Percentiles rank a stretch among this genome's conserved stretches.
Evolutionary conservation across 2,113 vertebrate species (phyloP).

Genomic region (Nibea coibor): DNA sequence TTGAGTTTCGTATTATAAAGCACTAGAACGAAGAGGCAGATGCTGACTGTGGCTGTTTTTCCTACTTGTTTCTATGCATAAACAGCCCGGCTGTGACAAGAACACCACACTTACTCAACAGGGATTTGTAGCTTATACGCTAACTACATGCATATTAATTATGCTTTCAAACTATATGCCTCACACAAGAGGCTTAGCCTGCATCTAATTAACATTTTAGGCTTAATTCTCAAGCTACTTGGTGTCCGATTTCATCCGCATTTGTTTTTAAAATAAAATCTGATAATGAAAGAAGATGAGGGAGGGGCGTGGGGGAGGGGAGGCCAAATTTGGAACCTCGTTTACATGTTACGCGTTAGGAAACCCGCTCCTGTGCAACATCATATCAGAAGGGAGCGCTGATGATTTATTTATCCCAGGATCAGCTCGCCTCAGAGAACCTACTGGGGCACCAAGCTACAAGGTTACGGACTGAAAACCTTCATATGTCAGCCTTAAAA

Average conservation of each 20-base stretch:
- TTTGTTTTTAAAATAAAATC: slow-evolving; percentile 35
- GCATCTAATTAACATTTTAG: slow-evolving; percentile 64
- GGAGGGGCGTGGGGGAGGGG: background rate
- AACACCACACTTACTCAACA: slow-evolving; percentile 54
- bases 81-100: slow-evolving; percentile 56
- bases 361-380: slow-evolving; percentile 1
- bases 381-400: background rate
- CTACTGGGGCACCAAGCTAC: background rate
- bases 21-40: slow-evolving; percentile 5
- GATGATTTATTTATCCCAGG: slow-evolving; percentile 14
- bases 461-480: background rate
- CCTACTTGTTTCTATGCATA: slow-evolving; percentile 34
- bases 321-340: background rate
- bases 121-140: slow-evolving; percentile 66
- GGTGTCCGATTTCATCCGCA: slow-evolving; percentile 20
- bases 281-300: slow-evolving; percentile 5
- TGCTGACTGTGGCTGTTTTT: slow-evolving; percentile 52
- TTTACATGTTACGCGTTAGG: background rate
- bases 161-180: slow-evolving; percentile 35
- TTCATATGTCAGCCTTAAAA: background rate
- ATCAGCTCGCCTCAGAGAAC: background rate
- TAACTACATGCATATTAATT: slow-evolving; percentile 76
- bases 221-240: slow-evolving; percentile 45
- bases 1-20: slow-evolving; percentile 19
- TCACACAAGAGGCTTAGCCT: slow-evolving; percentile 46